Evolutionary conservation across 2,888 invertebrate genomes (phyloP).

Genomic region (Amphipoea lucens): DNA sequence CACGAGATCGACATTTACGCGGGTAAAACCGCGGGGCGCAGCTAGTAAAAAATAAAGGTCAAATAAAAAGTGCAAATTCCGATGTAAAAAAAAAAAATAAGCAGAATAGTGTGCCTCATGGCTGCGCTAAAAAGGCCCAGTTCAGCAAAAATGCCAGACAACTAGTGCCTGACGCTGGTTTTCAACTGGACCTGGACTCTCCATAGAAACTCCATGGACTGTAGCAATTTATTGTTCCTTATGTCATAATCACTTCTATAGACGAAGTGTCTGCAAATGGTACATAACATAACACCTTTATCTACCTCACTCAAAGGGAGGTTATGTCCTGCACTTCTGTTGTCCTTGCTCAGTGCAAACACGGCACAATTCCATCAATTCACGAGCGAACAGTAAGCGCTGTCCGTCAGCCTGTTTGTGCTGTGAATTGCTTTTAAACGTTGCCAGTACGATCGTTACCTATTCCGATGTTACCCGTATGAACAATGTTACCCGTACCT

Average conservation of each 20-base stretch:
- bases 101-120: too few relatives aligned
- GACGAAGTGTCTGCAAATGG: neutral
- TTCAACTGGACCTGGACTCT: too few relatives aligned
- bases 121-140: too few relatives aligned
- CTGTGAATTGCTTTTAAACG: conserved; percentile 55
- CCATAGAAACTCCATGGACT: neutral
- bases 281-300: neutral
- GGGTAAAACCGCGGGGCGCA: too few relatives aligned
- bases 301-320: neutral
- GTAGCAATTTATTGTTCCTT: neutral
- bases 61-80: too few relatives aligned
- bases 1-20: too few relatives aligned
- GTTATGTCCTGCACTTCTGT: conserved; percentile 40
- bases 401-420: conserved; percentile 51
- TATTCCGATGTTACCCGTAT: conserved; percentile 2
- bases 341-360: conserved; percentile 23
- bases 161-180: too few relatives aligned
- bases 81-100: too few relatives aligned
- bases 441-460: conserved; percentile 17
- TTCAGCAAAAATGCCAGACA: too few relatives aligned
- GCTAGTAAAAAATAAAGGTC: too few relatives aligned
- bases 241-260: neutral
- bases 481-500: conserved; percentile 1
- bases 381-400: conserved; percentile 54
- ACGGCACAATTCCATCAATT: conserved; percentile 58